Evolutionary conservation across 2,797 vertebrate species (phyloP).

Genomic region (Eulemur mongoz): DNA sequence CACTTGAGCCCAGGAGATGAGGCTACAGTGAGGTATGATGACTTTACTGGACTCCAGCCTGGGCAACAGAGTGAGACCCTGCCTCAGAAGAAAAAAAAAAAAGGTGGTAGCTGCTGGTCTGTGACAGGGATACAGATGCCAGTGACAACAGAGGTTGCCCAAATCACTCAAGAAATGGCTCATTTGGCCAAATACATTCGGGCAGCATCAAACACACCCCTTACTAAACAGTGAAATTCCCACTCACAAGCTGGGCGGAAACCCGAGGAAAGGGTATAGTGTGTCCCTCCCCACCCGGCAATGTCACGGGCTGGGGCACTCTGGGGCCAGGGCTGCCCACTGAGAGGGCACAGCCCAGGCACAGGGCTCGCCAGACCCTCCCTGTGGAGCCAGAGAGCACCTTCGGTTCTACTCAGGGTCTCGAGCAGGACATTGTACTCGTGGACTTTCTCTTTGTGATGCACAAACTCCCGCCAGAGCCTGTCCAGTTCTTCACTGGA

Average conservation of each 20-base stretch:
- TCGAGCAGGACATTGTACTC: conserved; percentile 96
- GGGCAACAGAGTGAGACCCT: neutral
- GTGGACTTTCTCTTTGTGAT: conserved; percentile 94
- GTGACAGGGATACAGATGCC: neutral
- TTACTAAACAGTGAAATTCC: fast-evolving
- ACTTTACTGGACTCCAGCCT: neutral
- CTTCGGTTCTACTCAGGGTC: conserved; percentile 93
- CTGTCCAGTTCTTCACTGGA: conserved; percentile 92
- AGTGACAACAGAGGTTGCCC: fast-evolving
- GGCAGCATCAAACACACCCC: fast-evolving
- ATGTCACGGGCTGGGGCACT: fast-evolving
- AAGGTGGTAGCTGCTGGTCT: neutral
- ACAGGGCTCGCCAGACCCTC: too few relatives aligned
- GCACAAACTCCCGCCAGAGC: conserved; percentile 94
- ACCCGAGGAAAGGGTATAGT: fast-evolving
- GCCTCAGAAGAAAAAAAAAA: neutral
- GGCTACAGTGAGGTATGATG: too few relatives aligned
- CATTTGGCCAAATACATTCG: fast-evolving
- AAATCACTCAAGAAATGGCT: fast-evolving
- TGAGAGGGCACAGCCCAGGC: too few relatives aligned
- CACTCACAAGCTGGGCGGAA: neutral
- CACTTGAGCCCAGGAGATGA: too few relatives aligned
- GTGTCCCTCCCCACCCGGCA: neutral
- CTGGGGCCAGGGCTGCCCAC: fast-evolving
- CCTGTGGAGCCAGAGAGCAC: conserved; percentile 76